Evolutionary conservation across 2,888 invertebrate genomes (phyloP), one percentile per base, ranked within the genome.

Genomic region (Cantharis nigra): DNA sequence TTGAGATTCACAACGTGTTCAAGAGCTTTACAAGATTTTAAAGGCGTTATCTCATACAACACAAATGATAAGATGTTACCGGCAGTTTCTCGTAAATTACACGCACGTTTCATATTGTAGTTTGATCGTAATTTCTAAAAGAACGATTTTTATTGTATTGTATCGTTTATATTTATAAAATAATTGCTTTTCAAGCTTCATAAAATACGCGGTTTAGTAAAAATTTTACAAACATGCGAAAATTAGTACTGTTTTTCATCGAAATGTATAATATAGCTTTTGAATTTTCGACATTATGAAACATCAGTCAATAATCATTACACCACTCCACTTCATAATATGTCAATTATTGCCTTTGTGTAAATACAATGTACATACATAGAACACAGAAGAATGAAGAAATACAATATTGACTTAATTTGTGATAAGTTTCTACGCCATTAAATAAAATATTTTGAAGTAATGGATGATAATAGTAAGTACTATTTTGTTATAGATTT

Each of bases 21-120:
- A 78, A 80, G 76, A 78, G 81, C 76, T 79, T 78, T 79, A 78
- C 79, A 75, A 78, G 80, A 80, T 79, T 81, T 81, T 79, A 78
- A 80, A 76, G 82, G 80, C 79, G 81, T 82, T 82, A 82, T 82
- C 82, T 82, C 80, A 80, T 81, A 80, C 79, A 82, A 81, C 80
- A 81, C 80, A 82, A 81, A 82, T 80, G 81, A 81, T 81, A 80
- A 80, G 82, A 81, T 81, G 75, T 71, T 81, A 81, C 77, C 78
- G 78, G 81, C 79, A 80, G 80, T 75, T 75, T 64, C 71, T 78
- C 64, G 69, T 76, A 78, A 73, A 78, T 78, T 78, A 78, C 78
- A 73, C 75, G 78, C 78, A 78, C 78, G 78, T 78, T 78, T 78
- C 75, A 72, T 76, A 78, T 78, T 78, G 75, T 78, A 63, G 33